Evolutionary conservation across 2,113 vertebrate genomes (phyloP).

Genomic region (Craseonycteris thonglongyai): DNA sequence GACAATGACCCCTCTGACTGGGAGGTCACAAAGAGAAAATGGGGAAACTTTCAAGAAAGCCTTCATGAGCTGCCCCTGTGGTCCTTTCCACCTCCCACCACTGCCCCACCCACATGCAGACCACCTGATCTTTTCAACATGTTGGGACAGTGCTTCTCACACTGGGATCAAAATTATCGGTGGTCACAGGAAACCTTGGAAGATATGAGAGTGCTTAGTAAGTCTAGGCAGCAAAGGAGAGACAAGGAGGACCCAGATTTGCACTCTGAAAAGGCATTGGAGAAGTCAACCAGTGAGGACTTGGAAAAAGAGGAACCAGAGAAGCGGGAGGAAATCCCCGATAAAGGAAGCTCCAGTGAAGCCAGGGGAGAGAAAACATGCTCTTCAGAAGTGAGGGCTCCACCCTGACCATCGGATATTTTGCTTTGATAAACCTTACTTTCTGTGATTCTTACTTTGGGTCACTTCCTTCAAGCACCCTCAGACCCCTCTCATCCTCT

Average conservation of each 20-base stretch:
- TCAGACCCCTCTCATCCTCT: background rate
- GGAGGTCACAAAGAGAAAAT: background rate
- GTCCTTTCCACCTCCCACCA: fast-evolving
- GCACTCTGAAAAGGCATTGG: background rate
- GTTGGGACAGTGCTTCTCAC: background rate
- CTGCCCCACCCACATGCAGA: background rate
- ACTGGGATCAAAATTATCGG: background rate
- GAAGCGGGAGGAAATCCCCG: background rate
- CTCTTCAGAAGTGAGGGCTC: background rate
- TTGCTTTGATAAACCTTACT: background rate
- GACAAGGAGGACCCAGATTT: background rate
- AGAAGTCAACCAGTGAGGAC: background rate
- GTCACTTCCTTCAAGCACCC: background rate
- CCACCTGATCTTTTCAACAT: background rate
- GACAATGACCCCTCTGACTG: fast-evolving
- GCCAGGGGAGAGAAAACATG: background rate
- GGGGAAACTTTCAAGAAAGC: background rate
- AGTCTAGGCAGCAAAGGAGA: background rate
- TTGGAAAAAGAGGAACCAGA: background rate
- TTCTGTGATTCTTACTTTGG: background rate
- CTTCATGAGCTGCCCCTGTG: background rate
- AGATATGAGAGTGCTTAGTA: background rate
- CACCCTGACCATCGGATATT: background rate
- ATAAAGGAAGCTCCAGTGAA: background rate
- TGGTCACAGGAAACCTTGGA: too few species aligned